Evolutionary conservation across 1,140 invertebrate species (phyloP).

Genomic region (Pissodes strobi): DNA sequence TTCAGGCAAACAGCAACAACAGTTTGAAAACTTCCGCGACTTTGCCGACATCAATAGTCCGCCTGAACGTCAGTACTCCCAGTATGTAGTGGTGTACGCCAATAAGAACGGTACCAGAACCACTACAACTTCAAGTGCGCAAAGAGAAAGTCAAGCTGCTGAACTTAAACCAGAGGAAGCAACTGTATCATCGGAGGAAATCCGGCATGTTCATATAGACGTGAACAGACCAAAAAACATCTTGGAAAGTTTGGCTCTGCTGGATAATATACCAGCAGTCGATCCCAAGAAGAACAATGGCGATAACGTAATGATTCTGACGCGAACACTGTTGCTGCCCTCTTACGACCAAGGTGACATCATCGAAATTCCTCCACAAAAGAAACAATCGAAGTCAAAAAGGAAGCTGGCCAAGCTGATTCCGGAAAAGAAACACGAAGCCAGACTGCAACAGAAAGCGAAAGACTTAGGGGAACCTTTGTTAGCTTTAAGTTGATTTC

Average conservation of each 20-base stretch:
- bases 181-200: neutral
- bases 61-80: constrained; percentile 78
- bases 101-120: constrained; percentile 65
- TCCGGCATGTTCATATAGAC: constrained; percentile 39
- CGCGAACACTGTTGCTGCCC: constrained; percentile 3
- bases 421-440: constrained; percentile 64
- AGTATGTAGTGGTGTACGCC: constrained; percentile 77
- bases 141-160: constrained; percentile 46
- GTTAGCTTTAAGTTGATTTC: constrained; percentile 66
- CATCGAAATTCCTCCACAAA: constrained; percentile 54
- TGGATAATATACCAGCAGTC: constrained; percentile 61
- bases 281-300: constrained; percentile 41
- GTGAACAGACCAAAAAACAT: constrained; percentile 75
- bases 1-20: constrained; percentile 62
- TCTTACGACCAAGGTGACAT: constrained; percentile 38
- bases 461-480: constrained; percentile 65
- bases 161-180: neutral
- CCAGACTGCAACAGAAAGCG: constrained; percentile 59
- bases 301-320: neutral
- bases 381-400: constrained; percentile 65
- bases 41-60: constrained; percentile 87
- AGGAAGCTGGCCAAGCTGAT: constrained; percentile 69
- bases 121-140: neutral
- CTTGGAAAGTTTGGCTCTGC: constrained; percentile 74
- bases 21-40: constrained; percentile 86